These are phyloP conservation scores for Huso huso DNA, from an alignment of 2,797 vertebrate species.

Conservation along the genomic window DNA sequence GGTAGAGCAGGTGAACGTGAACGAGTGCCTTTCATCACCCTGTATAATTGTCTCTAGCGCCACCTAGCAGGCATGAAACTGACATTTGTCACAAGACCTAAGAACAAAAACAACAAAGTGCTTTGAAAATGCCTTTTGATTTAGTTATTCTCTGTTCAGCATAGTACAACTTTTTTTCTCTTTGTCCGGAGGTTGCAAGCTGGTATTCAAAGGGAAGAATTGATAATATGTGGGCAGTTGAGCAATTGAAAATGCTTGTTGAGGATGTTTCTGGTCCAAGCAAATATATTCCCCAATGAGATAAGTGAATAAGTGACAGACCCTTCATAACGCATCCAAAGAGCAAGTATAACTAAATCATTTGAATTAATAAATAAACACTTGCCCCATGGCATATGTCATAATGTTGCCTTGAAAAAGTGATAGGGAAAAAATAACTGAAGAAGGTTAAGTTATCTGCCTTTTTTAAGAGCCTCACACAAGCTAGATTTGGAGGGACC, in stretches of 20 bases:
- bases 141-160: slow-evolving; percentile 10
- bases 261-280: too few relatives aligned
- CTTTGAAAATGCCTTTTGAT: slow-evolving; percentile 4
- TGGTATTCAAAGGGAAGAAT: background rate
- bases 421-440: slow-evolving; percentile 56
- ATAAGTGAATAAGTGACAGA: too few relatives aligned
- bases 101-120: slow-evolving; percentile 8
- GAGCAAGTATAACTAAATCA: background rate
- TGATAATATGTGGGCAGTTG: too few relatives aligned
- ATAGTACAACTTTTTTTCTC: slow-evolving; percentile 5
- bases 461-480: slow-evolving; percentile 46
- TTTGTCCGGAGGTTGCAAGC: background rate
- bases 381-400: slow-evolving; percentile 42
- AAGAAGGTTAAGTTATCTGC: slow-evolving; percentile 56
- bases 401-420: slow-evolving; percentile 49
- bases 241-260: too few relatives aligned
- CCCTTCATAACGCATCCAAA: background rate
- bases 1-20: background rate
- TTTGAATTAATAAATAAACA: slow-evolving; percentile 7
- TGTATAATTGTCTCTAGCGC: slow-evolving; percentile 8
- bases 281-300: too few relatives aligned
- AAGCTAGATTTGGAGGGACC: slow-evolving; percentile 60
- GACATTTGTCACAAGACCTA: slow-evolving; percentile 11
- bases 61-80: slow-evolving; percentile 5
- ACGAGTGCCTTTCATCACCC: background rate